Percentiles rank a stretch among this genome's conserved stretches.
Evolutionary conservation across 2,797 vertebrate genomes (phyloP).

Genomic region (Typhlichthys eigenmanni): DNA sequence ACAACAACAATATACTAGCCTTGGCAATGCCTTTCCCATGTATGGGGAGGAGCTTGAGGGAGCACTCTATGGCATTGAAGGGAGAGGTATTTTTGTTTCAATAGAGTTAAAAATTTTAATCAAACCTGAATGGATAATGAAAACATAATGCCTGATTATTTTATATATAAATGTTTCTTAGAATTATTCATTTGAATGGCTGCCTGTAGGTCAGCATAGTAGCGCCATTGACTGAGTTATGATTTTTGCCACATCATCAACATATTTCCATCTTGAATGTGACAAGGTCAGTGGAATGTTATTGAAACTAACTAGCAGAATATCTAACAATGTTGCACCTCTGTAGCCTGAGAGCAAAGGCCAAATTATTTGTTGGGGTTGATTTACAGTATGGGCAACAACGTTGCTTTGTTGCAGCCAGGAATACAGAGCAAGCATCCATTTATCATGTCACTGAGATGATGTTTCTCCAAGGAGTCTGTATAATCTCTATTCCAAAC

Average conservation of each 20-base stretch:
- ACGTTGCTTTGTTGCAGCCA: neutral
- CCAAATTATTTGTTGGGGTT: neutral
- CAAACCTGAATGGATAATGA: neutral
- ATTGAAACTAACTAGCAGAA: neutral
- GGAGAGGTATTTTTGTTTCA: too few relatives aligned
- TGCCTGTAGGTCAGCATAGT: too few relatives aligned
- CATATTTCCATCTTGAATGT: neutral
- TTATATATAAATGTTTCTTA: neutral
- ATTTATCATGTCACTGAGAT: constrained; percentile 24
- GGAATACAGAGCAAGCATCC: constrained; percentile 1
- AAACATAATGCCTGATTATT: neutral
- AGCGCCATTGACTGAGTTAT: neutral
- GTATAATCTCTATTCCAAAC: constrained; percentile 27
- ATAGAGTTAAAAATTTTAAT: too few relatives aligned
- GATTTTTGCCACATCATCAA: constrained; percentile 7
- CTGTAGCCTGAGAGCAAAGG: neutral
- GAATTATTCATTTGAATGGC: neutral
- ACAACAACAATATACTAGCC: too few relatives aligned
- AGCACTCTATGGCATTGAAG: too few relatives aligned
- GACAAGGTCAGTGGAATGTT: constrained; percentile 1
- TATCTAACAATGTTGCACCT: neutral
- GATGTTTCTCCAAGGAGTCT: constrained; percentile 22
- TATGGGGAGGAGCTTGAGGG: too few relatives aligned
- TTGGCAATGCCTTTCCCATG: too few relatives aligned
- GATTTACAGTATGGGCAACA: neutral